Evolutionary conservation across 2,888 invertebrate species (phyloP).

Genomic region (Tridacna crocea): DNA sequence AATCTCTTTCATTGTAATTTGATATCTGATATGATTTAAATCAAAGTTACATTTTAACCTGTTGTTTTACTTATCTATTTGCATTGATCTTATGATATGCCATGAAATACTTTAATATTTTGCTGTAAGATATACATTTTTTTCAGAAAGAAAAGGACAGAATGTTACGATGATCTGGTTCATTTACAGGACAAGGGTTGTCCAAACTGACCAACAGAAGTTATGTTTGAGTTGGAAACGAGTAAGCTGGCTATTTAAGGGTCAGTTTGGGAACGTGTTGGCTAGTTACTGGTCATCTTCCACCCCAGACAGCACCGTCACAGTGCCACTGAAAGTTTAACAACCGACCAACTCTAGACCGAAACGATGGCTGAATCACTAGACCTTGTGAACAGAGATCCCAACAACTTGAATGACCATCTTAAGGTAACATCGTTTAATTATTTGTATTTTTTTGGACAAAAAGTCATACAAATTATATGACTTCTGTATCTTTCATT

Average conservation of each 20-base stretch:
- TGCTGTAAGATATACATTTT: too few species aligned
- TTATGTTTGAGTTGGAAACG: conserved; percentile 22
- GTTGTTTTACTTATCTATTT: too few species aligned
- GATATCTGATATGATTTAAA: too few species aligned
- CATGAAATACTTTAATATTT: too few species aligned
- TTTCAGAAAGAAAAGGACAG: too few species aligned
- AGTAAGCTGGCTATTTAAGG: conserved; percentile 13
- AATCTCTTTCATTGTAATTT: too few species aligned
- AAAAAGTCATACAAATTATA: too few species aligned
- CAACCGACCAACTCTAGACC: conserved; percentile 3
- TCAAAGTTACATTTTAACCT: too few species aligned
- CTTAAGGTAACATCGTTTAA: conserved; percentile 44
- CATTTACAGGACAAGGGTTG: conserved; percentile 1
- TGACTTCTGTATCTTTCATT: too few species aligned
- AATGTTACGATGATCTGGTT: too few species aligned
- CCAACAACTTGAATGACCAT: conserved; percentile 63
- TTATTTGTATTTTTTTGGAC: too few species aligned
- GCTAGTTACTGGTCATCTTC: conserved; percentile 19
- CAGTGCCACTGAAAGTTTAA: neutral
- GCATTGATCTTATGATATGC: too few species aligned
- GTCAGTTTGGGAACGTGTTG: conserved; percentile 10
- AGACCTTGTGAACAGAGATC: conserved; percentile 65
- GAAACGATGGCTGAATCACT: conserved; percentile 18
- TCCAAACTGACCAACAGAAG: conserved; percentile 17
- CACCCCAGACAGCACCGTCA: neutral